Conservation (phyloP, 2,888 invertebrate species). For the Laothoe populi region DNA sequence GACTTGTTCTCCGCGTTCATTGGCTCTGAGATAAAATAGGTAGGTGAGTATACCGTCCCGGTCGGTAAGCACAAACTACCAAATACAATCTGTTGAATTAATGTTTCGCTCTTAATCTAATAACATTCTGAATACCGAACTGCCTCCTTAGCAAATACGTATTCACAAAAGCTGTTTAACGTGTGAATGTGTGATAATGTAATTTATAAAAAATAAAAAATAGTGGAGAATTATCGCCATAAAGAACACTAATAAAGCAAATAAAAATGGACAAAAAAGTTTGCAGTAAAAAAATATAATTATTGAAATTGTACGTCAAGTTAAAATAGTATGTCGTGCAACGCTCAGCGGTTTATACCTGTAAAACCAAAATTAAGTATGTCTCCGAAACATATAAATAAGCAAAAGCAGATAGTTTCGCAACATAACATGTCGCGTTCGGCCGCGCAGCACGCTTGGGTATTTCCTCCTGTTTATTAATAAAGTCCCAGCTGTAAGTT, state of each 20-base stretch:
- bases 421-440: slow-evolving; percentile 53
- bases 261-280: too few relatives aligned
- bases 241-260: too few relatives aligned
- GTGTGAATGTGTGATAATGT: too few relatives aligned
- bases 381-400: slow-evolving; percentile 32
- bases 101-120: neutral
- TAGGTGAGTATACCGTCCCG: neutral
- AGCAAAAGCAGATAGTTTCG: slow-evolving; percentile 49
- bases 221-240: too few relatives aligned
- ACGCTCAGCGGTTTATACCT: slow-evolving; percentile 8
- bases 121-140: too few relatives aligned
- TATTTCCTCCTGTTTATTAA: slow-evolving; percentile 47
- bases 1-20: slow-evolving; percentile 29
- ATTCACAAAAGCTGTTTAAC: too few relatives aligned
- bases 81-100: neutral
- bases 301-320: too few relatives aligned
- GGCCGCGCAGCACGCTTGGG: slow-evolving; percentile 39
- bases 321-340: too few relatives aligned
- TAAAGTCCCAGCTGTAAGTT: slow-evolving; percentile 41
- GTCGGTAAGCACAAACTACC: neutral
- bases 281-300: too few relatives aligned
- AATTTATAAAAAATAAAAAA: too few relatives aligned
- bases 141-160: too few relatives aligned
- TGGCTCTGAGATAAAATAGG: slow-evolving; percentile 25
- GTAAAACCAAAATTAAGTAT: too few relatives aligned